A percentile compares a stretch with the other conserved stretches of the same genome.
Evolutionary conservation across 1,140 invertebrate species (phyloP).

Genomic region (Zaprionus camerounensis): DNA sequence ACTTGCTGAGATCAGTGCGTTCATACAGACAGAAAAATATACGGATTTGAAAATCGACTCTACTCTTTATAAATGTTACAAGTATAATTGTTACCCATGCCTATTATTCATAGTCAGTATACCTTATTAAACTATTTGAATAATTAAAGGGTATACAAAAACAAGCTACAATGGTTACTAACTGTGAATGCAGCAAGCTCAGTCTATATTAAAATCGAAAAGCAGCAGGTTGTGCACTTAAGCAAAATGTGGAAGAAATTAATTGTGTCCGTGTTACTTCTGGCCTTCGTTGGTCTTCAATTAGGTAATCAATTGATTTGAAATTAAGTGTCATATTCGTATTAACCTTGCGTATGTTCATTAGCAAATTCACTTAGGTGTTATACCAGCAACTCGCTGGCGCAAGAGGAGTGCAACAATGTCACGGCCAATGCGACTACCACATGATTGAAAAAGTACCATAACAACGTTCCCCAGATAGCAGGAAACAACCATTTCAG

Average conservation of each 20-base stretch:
- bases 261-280: constrained; percentile 43
- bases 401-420: constrained; percentile 47
- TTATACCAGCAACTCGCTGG: constrained; percentile 32
- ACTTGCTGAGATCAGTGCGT: background rate
- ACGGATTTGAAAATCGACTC: no score
- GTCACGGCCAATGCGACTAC: constrained; percentile 48
- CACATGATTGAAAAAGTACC: background rate
- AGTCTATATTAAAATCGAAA: constrained; percentile 19
- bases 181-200: background rate
- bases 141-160: background rate
- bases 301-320: constrained; percentile 41
- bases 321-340: background rate
- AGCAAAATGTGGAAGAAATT: constrained; percentile 56
- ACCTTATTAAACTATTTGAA: background rate
- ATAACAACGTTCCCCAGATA: constrained; percentile 33
- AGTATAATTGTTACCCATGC: no score
- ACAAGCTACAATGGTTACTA: background rate
- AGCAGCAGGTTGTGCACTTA: background rate
- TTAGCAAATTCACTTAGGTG: constrained; percentile 53
- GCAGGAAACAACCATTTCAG: constrained; percentile 21
- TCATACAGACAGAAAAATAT: background rate
- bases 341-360: background rate
- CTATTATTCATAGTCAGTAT: background rate
- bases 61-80: no score
- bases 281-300: constrained; percentile 47